phyloP scores from a whole-genome alignment of 1,140 invertebrate genomes.

The Colletes gigas region DNA sequence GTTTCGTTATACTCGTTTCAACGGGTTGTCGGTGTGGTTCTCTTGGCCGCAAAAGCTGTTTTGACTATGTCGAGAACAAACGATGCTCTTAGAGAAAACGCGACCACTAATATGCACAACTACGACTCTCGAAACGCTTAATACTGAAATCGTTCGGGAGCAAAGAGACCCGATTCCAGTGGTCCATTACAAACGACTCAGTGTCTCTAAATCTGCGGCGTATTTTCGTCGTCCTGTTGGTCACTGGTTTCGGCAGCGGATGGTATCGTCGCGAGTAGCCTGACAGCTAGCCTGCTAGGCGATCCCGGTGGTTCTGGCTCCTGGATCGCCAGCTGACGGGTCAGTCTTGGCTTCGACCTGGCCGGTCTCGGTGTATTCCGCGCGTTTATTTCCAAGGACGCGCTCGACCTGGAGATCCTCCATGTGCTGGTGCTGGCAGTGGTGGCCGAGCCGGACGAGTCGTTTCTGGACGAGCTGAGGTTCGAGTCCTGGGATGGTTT shows the following conservation, averaged over 20 bases:
- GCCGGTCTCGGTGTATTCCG: constrained; percentile 69
- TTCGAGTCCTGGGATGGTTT: constrained; percentile 96
- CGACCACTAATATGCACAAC: neutral
- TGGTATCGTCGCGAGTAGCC: constrained; percentile 89
- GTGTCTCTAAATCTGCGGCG: constrained; percentile 16
- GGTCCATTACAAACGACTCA: neutral
- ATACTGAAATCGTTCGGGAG: constrained; percentile 41
- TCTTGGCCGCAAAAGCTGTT: neutral
- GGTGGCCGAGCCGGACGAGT: constrained; percentile 92
- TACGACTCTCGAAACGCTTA: constrained; percentile 9
- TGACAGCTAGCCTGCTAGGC: constrained; percentile 84
- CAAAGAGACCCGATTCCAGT: neutral
- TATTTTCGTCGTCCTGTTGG: constrained; percentile 85
- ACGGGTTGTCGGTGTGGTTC: neutral
- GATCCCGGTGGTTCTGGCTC: constrained; percentile 86
- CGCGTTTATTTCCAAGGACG: constrained; percentile 76
- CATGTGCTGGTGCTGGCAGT: constrained; percentile 93
- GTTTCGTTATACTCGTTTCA: neutral
- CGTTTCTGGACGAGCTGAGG: constrained; percentile 91
- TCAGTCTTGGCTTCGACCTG: constrained; percentile 85
- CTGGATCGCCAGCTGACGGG: constrained; percentile 88
- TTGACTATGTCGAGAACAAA: neutral
- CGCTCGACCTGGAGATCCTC: constrained; percentile 90
- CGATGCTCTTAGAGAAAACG: no score
- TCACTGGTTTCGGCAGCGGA: constrained; percentile 91